phyloP scores from a whole-genome alignment of 2,797 vertebrate genomes.

The Gallinago solitaria region DNA sequence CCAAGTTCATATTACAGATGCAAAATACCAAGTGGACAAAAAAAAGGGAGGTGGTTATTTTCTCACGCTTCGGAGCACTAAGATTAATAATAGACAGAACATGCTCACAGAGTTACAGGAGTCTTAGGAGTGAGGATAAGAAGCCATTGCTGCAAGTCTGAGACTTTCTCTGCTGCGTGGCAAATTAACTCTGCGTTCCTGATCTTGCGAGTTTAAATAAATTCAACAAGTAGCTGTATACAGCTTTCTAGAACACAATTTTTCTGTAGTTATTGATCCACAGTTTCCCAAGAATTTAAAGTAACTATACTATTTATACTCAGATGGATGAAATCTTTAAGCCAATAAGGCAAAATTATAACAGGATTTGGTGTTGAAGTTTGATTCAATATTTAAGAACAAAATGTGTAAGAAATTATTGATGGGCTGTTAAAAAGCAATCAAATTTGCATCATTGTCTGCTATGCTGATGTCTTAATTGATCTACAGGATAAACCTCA shows the following conservation, averaged over 20 bases:
- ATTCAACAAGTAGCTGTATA: not conserved
- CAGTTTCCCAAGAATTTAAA: not conserved
- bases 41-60: not conserved
- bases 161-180: not conserved
- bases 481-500: not conserved
- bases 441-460: not conserved
- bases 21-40: not conserved
- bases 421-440: constrained; percentile 17
- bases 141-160: not conserved
- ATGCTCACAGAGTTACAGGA: not conserved
- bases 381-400: not conserved
- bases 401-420: not conserved
- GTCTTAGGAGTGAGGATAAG: not conserved
- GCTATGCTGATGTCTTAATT: constrained; percentile 23
- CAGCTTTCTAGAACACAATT: not conserved
- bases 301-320: not conserved
- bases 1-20: not conserved
- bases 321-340: not conserved
- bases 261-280: not conserved
- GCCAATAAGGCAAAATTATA: not conserved
- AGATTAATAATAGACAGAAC: not conserved
- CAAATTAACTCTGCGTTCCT: not conserved
- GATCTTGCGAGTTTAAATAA: not conserved
- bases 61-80: not conserved
- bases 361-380: not conserved